Base-by-base conservation (phyloP, 2,888 invertebrate genomes). In the Trichopoda pennipes region DNA sequence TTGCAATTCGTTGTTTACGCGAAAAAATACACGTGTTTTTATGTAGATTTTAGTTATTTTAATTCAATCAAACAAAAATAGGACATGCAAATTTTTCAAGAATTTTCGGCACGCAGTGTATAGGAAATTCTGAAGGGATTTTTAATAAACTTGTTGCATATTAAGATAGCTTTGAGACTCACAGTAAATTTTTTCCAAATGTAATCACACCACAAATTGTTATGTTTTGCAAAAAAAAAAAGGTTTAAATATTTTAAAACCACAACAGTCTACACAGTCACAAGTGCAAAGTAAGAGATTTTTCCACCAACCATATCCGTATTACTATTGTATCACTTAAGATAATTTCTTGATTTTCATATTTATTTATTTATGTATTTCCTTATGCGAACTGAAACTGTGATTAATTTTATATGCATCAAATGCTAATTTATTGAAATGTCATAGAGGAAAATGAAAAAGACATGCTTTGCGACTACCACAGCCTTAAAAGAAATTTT, bases 391-490 rank as follows among this genome's bases (percentile, higher is more conserved):
- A 76, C 60, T 19, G 12, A 76, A 76, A 44, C 21, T 47, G 60
- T 42, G 61, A 64, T 69, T 58, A 47, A 69, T 56, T 74, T 73
- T 16, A n/a, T 35, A 58, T 42, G 38, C 51, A 60, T 55, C 70
- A 75, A 64, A 70, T 17, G 17, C 44, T 72, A 28, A 80, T 61
- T 76, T 72, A 53, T 66, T 66, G 23, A 56, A 44, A 55, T 63
- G 47, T 53, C 47, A 58, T 44, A 55, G 35, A 23, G 19, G 28
- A 51, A 38, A 38, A 70, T 38, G 42, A 55, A 55, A 68, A 76
- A 81, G 69, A 76, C 76, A 76, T 81, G 76, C 80, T 60, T 76
- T 69, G 28, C 12, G 38, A 23, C 51, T 44, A 47, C 44, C 28
- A 42, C 51, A 51, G 56, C 64, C 23, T 74, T 64, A 23, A 17